Conservation (phyloP, 92 coral and sea anemone species). For the Paragorgia papillata region DNA sequence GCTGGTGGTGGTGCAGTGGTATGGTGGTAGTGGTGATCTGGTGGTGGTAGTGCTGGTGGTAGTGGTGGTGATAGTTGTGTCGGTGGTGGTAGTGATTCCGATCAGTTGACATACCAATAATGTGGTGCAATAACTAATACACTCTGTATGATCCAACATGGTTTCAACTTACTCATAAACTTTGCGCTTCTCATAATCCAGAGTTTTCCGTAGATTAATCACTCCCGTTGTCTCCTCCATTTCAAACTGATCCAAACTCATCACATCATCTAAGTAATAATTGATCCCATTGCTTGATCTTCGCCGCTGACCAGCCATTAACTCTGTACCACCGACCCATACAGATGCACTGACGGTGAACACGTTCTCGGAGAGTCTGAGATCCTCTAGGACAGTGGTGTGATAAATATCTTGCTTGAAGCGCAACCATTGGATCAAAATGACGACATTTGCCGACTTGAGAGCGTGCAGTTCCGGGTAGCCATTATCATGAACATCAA, state of each 20-base stretch:
- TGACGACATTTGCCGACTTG: conserved; percentile 16
- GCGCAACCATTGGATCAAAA: conserved; percentile 24
- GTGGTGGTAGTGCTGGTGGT: too few relatives aligned
- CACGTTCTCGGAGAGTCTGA: neutral
- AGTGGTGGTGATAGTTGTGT: too few relatives aligned
- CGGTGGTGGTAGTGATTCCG: too few relatives aligned
- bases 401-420: conserved; percentile 35
- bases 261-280: conserved; percentile 27
- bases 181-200: conserved; percentile 35
- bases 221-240: conserved; percentile 32
- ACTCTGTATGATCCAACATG: too few relatives aligned
- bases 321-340: conserved; percentile 29
- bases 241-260: neutral
- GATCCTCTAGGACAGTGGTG: conserved; percentile 14
- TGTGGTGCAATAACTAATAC: too few relatives aligned
- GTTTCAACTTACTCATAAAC: conserved; percentile 22
- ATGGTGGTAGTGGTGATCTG: too few relatives aligned
- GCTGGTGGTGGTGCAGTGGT: too few relatives aligned
- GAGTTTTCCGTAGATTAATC: neutral
- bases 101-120: too few relatives aligned
- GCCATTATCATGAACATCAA: conserved; percentile 32
- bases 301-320: conserved; percentile 26
- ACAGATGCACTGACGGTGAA: conserved; percentile 19
- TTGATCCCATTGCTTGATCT: conserved; percentile 5
- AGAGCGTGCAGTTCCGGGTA: conserved; percentile 39